Evolutionary conservation across 2,888 invertebrate species (phyloP), one percentile per base, ranked within the genome.

Genomic region (Baccha elongata): DNA sequence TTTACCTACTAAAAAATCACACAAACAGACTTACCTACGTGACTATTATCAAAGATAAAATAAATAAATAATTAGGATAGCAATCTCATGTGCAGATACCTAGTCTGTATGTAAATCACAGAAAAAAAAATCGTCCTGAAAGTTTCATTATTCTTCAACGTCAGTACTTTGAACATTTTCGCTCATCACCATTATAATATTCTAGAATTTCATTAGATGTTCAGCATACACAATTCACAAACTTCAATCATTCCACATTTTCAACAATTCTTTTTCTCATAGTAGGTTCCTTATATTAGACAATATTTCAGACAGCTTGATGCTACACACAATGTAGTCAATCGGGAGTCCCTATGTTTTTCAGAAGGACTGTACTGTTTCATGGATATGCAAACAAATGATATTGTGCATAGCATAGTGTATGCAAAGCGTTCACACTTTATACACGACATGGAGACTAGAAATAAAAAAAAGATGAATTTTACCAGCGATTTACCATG

Each of bases 361-460:
- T 23, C 15, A 15, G 15, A 15, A 10, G 23, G 11, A 58, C n/a
- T n/a, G n/a, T n/a, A 40, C 32, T 37, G 40, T 29, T 29, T 60
- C 19, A 44, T 29, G 55, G 19, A 62, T 40, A 53, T 46, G 29
- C 8, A 15, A 40, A 42, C 55, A 76, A 48, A 55, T 46, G 13
- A 19, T 40, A 64, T 42, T 53, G 21, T 69, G 42, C 53, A 62
- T 32, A 55, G 42, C 53, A 62, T 32, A 55, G n/a, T 53, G 60
- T 62, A 72, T 80, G 68, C 32, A 74, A 62, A 68, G 69, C 69
- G 58, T 75, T 64, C 42, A 52, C 75, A 69, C 58, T 69, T 75
- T 60, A 50, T 42, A 71, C 67, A 65, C n/a, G 29, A 44, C 60
- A 29, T n/a, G n/a, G 11, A 17, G 17, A 60, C n/a, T 29, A 15